These are phyloP conservation scores for Galbula dea DNA, from an alignment of 2,113 vertebrate species.

Conservation along the genomic window DNA sequence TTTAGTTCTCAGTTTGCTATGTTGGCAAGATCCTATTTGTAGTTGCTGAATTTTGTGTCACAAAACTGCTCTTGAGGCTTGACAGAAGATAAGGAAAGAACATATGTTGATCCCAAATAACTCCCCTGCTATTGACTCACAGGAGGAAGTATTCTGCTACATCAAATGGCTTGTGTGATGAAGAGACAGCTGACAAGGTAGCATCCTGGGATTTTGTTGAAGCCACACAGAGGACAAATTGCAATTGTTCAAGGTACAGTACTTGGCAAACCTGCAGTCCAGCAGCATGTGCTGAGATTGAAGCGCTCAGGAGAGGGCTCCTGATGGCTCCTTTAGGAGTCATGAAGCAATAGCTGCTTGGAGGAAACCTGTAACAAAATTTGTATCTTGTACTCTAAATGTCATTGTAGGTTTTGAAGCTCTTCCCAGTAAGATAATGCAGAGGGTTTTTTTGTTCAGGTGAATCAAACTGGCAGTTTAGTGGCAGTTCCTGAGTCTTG, in stretches of 20 bases:
- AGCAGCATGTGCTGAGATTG: background rate
- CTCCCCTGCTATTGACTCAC: conserved; percentile 29
- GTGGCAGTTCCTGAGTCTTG: background rate
- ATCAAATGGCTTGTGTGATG: conserved; percentile 86
- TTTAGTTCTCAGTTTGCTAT: background rate
- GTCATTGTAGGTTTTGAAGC: conserved; percentile 43
- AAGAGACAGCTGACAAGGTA: conserved; percentile 81
- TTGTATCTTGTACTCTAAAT: background rate
- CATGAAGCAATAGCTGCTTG: conserved; percentile 25
- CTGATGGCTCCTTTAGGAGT: conserved; percentile 7
- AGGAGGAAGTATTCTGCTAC: conserved; percentile 93
- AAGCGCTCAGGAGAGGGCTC: conserved; percentile 9
- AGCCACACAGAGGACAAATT: conserved; percentile 87
- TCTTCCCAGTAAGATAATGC: background rate
- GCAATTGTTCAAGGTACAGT: conserved; percentile 90
- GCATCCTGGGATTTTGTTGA: conserved; percentile 94
- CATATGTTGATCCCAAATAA: conserved; percentile 13
- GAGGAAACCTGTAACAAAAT: background rate
- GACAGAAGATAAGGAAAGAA: conserved; percentile 1
- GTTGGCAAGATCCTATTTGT: background rate
- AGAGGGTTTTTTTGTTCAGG: background rate
- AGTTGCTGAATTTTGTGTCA: background rate
- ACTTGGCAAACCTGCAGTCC: background rate
- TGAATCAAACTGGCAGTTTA: background rate
- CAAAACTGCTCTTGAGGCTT: conserved; percentile 14